Base-by-base conservation (phyloP, 2,113 vertebrate species). In the Prunella himalayana region DNA sequence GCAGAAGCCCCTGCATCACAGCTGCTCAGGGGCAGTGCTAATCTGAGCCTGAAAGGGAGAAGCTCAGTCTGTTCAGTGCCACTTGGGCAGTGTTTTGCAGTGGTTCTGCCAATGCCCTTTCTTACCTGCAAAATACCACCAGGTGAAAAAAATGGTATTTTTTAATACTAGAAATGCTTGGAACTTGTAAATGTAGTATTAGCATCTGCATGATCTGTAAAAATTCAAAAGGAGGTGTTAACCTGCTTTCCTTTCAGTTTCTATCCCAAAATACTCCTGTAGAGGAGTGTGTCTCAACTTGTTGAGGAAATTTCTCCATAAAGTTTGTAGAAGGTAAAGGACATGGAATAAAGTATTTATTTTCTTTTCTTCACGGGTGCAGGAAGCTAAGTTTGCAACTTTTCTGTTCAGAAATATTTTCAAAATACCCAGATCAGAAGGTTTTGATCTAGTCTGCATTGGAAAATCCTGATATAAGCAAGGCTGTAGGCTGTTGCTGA, bases 381-480 rank as follows among this genome's bases (percentile, higher is more conserved):
- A 66, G 28, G 76, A 94, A 94, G 84, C 76, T 87, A 80, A 61
- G 45, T 90, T 83, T 79, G 64, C 54, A 86, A 71, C 42, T 49
- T 81, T 41, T 93, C 59, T 77, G 45, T 94, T 91, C 57, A 83
- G 56, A 93, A 94, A 53, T 88, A 63, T 21, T 82, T 88, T 95
- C 84, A 84, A 68, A 95, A 80, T 93, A 80, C 30, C 51, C 4
- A 24, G 80, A 78, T 95, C 59, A 53, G 71, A 73, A 94, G 87
- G 60, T 95, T 97, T 51, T 56, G 51, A 94, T 97, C 68, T 88
- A 96, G n/a, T 81, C 85, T 93, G 64, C 91, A 71, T 85, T 44
- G 42, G 87, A 95, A 98, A 92, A 83, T 76, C 88, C 93, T 93
- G 64, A 94, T 95, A 73, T 7, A 97, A 96, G 92, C 66, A 90